phyloP scores from a whole-genome alignment of 2,888 invertebrate genomes.

The Biston stratarius region DNA sequence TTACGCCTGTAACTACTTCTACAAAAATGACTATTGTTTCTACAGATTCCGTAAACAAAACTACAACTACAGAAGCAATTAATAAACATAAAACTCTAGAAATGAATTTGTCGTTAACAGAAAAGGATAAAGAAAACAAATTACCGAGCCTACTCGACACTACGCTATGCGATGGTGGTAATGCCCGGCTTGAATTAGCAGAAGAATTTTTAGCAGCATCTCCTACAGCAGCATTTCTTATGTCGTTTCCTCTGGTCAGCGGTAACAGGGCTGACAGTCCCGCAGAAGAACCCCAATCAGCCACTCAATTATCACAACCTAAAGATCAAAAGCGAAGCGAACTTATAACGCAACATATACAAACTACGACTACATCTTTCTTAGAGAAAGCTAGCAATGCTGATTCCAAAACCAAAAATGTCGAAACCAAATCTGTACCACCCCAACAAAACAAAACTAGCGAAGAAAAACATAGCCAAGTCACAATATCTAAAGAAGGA shows the following conservation, averaged over 20 bases:
- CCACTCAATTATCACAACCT: slow-evolving; percentile 46
- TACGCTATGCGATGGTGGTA: slow-evolving; percentile 81
- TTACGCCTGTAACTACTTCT: slow-evolving; percentile 17
- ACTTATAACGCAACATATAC: slow-evolving; percentile 48
- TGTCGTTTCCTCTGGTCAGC: slow-evolving; percentile 91
- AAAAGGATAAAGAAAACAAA: slow-evolving; percentile 74
- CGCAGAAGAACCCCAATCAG: slow-evolving; percentile 68
- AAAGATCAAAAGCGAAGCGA: slow-evolving; percentile 65
- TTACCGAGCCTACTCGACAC: slow-evolving; percentile 72
- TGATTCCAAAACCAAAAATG: slow-evolving; percentile 52
- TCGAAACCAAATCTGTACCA: slow-evolving; percentile 42
- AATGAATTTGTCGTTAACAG: slow-evolving; percentile 53
- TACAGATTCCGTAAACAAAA: slow-evolving; percentile 39
- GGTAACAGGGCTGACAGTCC: slow-evolving; percentile 83
- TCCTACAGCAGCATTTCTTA: slow-evolving; percentile 91
- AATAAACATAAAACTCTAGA: slow-evolving; percentile 52
- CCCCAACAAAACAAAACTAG: slow-evolving; percentile 57
- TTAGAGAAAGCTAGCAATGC: slow-evolving; percentile 63
- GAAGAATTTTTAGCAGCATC: slow-evolving; percentile 86
- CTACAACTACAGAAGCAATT: slow-evolving; percentile 43
- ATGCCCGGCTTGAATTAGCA: slow-evolving; percentile 86
- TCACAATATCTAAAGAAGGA: slow-evolving; percentile 54
- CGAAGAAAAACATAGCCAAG: slow-evolving; percentile 62
- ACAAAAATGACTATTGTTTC: slow-evolving; percentile 30
- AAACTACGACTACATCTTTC: slow-evolving; percentile 49